Base-by-base conservation (phyloP, 2,888 invertebrate genomes). In the Melangyna quadrimaculata region DNA sequence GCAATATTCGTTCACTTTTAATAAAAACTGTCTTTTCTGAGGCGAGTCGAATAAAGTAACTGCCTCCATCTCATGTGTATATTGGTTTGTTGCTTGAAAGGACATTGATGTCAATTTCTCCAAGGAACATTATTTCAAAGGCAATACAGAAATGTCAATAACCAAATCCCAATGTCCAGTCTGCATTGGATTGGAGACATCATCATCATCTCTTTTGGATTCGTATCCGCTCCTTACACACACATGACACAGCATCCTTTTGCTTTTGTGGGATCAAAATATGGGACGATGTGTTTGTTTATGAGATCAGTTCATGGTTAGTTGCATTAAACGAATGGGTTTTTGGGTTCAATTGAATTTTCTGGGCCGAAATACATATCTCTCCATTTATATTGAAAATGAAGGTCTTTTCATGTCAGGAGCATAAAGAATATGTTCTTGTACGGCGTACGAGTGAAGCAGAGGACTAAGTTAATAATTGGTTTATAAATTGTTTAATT, bases 241-340 rank as follows among this genome's bases (percentile, higher is more conserved):
- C 10, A 10, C 35, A n/a, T n/a, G n/a, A n/a, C n/a, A n/a, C 37
- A 14, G 17, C 17, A 59, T 14, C 55, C 19, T 61, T 59, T 59
- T 59, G 48, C 32, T 59, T 51, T 53, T 67, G 59, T 57, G 55
- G 55, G 35, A 75, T 70, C 48, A 55, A 48, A 65, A 69, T 24
- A 35, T n/a, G n/a, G n/a, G n/a, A n/a, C 22, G 35, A 59, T 37
- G 48, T 63, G 51, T 69, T 61, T 61, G 59, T 53, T 67, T 57
- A 67, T 59, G 59, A 29, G 70, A 74, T 40, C 65, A 43, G 63
- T 63, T 80, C 40, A 80, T 74, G 70, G 74, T 80, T 65, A 59
- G 63, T 35, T 55, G 69, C 69, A 74, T 70, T 37, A 40, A 70
- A 37, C 63, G 70, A 80, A 80, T 70, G 22, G 73, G 37, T 53